Evolutionary conservation across 92 coral and sea anemone species (phyloP).

Genomic region (Epizoanthus illoricatus): DNA sequence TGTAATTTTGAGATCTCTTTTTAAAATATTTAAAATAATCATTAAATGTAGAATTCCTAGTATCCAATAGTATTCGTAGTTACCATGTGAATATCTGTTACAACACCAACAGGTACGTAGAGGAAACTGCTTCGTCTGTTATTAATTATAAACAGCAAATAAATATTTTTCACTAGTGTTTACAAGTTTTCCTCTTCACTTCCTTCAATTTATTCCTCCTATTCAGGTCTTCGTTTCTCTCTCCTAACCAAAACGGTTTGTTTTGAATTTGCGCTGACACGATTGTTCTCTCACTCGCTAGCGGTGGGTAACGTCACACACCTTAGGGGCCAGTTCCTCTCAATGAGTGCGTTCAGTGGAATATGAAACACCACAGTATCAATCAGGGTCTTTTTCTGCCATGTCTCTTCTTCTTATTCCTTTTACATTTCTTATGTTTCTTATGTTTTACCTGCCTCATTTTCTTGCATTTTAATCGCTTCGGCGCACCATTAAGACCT

Average conservation of each 20-base stretch:
- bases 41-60: no score
- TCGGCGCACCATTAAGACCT: constrained; percentile 20
- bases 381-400: neutral
- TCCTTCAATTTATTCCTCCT: neutral
- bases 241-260: neutral
- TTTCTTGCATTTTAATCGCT: constrained; percentile 25
- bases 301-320: neutral
- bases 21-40: no score
- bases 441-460: constrained; percentile 12
- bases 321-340: neutral
- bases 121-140: neutral
- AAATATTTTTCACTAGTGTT: constrained; percentile 13
- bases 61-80: no score
- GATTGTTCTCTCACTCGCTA: neutral
- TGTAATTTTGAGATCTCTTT: no score
- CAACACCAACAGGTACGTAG: neutral
- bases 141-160: constrained; percentile 15
- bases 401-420: constrained; percentile 3
- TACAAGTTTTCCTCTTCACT: neutral
- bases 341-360: neutral
- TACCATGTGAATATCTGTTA: no score
- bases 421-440: constrained; percentile 31
- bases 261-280: neutral
- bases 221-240: neutral
- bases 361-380: neutral